A percentile compares a stretch with the other conserved stretches of the same genome.
phyloP scores from a whole-genome alignment of 2,888 invertebrate genomes.

The Andrena bucephala region DNA sequence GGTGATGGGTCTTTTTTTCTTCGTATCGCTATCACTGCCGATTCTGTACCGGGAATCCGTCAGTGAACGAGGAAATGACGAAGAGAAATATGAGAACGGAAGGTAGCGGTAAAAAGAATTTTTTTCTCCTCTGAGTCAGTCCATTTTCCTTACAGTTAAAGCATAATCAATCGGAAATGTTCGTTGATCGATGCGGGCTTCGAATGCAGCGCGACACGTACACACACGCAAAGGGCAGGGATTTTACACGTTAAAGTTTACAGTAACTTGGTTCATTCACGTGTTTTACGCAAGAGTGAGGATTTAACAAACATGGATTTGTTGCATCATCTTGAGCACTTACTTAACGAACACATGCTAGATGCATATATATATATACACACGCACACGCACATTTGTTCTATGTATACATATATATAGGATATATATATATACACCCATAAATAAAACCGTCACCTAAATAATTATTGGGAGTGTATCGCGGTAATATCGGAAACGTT shows the following conservation, averaged over 20 bases:
- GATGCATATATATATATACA: constrained; percentile 9
- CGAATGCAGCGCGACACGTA: constrained; percentile 22
- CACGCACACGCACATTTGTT: too few relatives aligned
- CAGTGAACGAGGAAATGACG: constrained; percentile 37
- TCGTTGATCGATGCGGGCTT: constrained; percentile 29
- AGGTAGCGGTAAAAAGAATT: constrained; percentile 65
- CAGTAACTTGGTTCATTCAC: constrained; percentile 29
- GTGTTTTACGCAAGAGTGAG: constrained; percentile 25
- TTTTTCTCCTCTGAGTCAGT: constrained; percentile 63
- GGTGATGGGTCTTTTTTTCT: neutral
- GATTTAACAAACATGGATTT: constrained; percentile 50
- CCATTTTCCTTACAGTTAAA: constrained; percentile 66
- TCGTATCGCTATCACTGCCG: neutral
- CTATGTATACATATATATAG: neutral
- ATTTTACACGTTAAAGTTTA: constrained; percentile 29
- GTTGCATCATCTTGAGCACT: constrained; percentile 57
- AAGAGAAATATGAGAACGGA: constrained; percentile 32
- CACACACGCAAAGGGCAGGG: constrained; percentile 30
- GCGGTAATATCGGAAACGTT: constrained; percentile 44
- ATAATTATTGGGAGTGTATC: constrained; percentile 66
- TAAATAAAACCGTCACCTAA: constrained; percentile 79
- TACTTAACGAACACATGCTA: constrained; percentile 68
- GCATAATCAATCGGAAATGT: constrained; percentile 53
- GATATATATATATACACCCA: constrained; percentile 67
- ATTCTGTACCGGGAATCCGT: constrained; percentile 22